Conservation (phyloP, 2,797 vertebrate genomes). For the Sebastes hopkinsi region DNA sequence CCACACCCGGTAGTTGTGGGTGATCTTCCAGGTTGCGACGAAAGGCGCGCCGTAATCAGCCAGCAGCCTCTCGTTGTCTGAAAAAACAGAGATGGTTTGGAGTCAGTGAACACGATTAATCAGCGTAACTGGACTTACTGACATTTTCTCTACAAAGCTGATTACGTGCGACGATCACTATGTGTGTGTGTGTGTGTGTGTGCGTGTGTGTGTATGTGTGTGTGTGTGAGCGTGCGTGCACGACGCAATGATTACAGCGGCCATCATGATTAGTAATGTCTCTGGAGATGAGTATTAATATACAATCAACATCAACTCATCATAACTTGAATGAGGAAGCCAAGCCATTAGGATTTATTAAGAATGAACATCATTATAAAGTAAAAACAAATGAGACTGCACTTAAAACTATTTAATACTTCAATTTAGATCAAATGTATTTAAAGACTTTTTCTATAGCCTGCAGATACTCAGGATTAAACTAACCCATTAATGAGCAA, state of each 20-base stretch:
- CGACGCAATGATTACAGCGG: not conserved
- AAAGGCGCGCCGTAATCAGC: constrained; percentile 91
- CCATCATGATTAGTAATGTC: not conserved
- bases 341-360: not conserved
- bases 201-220: too few species aligned
- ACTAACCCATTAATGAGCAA: too few species aligned
- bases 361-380: not conserved
- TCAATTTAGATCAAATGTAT: not conserved
- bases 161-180: not conserved
- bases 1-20: constrained; percentile 97
- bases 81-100: not conserved
- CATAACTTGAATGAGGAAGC: not conserved
- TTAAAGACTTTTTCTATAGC: not conserved
- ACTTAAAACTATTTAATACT: not conserved
- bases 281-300: not conserved
- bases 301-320: not conserved
- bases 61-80: constrained; percentile 93
- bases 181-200: too few species aligned
- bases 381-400: not conserved
- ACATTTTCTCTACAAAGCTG: not conserved
- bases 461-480: not conserved
- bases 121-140: not conserved
- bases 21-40: constrained; percentile 91
- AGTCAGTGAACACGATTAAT: not conserved
- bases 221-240: not conserved